Conservation (phyloP, 2,797 vertebrate species). For the Macroramphosus scolopax region DNA sequence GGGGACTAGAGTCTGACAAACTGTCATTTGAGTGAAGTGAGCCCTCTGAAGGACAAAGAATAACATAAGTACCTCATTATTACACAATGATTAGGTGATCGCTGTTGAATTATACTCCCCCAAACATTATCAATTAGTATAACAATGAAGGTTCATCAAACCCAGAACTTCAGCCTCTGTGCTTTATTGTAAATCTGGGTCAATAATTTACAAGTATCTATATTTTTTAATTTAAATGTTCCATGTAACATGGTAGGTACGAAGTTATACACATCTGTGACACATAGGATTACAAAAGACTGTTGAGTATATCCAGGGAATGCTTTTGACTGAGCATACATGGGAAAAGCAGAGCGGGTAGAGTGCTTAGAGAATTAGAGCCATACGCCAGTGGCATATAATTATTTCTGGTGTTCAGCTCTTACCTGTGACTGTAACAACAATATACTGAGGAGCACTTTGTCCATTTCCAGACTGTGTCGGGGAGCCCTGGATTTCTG, state of each 20-base stretch:
- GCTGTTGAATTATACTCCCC: too few relatives aligned
- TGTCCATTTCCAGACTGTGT: constrained; percentile 74
- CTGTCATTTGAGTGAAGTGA: constrained; percentile 89
- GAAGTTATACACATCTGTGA: too few relatives aligned
- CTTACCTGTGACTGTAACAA: constrained; percentile 92
- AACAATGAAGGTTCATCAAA: too few relatives aligned
- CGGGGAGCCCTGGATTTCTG: constrained; percentile 83
- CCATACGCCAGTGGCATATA: too few relatives aligned
- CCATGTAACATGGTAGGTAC: too few relatives aligned
- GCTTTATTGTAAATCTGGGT: not conserved
- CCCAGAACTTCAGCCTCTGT: not conserved
- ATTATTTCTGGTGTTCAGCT: not conserved
- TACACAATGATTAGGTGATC: too few relatives aligned
- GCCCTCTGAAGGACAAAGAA: constrained; percentile 77
- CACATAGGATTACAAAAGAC: too few relatives aligned
- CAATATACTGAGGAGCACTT: constrained; percentile 88
- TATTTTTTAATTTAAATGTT: not conserved
- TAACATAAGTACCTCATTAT: not conserved
- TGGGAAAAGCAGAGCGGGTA: too few relatives aligned
- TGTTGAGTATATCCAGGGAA: too few relatives aligned
- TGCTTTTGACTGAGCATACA: too few relatives aligned
- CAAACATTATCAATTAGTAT: too few relatives aligned
- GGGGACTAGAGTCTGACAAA: constrained; percentile 86
- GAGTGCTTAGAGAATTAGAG: too few relatives aligned
- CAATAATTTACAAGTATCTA: not conserved